Conservation (phyloP, 2,797 vertebrate genomes). For the Cuculus canorus region DNA sequence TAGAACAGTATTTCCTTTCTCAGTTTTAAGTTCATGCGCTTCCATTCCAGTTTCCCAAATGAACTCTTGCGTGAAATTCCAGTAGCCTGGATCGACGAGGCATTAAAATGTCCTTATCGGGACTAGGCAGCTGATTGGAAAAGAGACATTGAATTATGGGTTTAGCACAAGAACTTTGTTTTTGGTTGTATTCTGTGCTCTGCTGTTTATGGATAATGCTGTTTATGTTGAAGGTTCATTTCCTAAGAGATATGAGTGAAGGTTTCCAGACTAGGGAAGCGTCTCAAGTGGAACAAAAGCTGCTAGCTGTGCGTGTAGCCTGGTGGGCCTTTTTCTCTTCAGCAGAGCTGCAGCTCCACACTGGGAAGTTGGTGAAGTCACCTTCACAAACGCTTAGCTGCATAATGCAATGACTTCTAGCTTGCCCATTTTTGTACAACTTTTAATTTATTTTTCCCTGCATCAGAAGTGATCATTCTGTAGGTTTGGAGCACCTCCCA, state of each 20-base stretch:
- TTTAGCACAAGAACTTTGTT: neutral
- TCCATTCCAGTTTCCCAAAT: neutral
- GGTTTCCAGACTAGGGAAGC: neutral
- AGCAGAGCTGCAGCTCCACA: neutral
- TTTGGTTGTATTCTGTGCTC: neutral
- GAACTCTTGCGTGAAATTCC: neutral
- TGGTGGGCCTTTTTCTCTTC: neutral
- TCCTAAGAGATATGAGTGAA: neutral
- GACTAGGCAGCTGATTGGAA: neutral
- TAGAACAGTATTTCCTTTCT: constrained; percentile 8
- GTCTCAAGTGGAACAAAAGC: neutral
- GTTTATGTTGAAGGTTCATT: neutral
- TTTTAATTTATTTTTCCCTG: too few relatives aligned
- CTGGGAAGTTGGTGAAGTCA: neutral
- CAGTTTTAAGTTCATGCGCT: neutral
- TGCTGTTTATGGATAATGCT: neutral
- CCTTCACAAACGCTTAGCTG: neutral
- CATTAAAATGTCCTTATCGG: neutral
- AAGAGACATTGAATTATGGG: neutral
- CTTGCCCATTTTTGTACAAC: neutral
- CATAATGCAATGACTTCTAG: neutral
- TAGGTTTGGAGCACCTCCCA: too few relatives aligned
- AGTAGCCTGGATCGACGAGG: neutral
- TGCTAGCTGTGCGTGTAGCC: fast-evolving
- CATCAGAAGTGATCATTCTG: too few relatives aligned